These are phyloP conservation scores for Sycophila sp. DNA, from an alignment of 1,140 invertebrate genomes.

Conservation along the genomic window DNA sequence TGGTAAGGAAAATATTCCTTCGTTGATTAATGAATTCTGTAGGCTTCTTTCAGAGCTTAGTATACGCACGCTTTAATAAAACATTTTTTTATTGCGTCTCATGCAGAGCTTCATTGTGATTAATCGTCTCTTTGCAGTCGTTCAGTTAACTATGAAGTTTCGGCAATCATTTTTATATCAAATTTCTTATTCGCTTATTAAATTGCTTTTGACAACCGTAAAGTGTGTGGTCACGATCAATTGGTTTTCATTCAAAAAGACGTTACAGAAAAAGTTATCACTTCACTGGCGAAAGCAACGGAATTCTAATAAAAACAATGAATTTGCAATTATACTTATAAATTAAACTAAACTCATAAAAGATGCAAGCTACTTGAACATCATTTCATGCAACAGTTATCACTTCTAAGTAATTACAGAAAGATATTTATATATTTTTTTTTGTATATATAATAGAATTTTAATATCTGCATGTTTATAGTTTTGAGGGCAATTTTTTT, in stretches of 20 bases:
- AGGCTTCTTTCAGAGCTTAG: slow-evolving; percentile 17
- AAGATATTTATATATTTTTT: slow-evolving; percentile 4
- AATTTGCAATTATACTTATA: not conserved
- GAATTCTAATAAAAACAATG: not conserved
- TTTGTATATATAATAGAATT: slow-evolving; percentile 2
- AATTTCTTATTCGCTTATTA: not conserved
- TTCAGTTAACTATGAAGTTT: not conserved
- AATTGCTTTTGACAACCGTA: slow-evolving; percentile 28
- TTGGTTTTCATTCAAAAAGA: not conserved
- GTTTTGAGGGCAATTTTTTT: slow-evolving; percentile 10
- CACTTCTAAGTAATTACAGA: slow-evolving; percentile 22
- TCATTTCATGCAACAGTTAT: slow-evolving; percentile 8
- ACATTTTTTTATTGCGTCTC: slow-evolving; percentile 21
- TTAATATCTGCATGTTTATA: slow-evolving; percentile 7
- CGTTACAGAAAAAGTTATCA: not conserved
- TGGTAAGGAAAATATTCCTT: slow-evolving; percentile 30
- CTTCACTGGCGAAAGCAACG: not conserved
- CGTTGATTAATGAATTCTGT: slow-evolving; percentile 16
- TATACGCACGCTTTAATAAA: slow-evolving; percentile 17
- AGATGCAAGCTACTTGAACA: slow-evolving; percentile 13
- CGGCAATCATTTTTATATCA: not conserved
- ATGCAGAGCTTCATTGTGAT: not conserved
- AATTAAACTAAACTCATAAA: slow-evolving; percentile 1
- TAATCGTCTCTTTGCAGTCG: not conserved
- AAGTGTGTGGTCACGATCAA: not conserved